These are phyloP conservation scores for Notarius lentiginosus DNA, from an alignment of 2,113 vertebrate species.

Conservation along the genomic window DNA sequence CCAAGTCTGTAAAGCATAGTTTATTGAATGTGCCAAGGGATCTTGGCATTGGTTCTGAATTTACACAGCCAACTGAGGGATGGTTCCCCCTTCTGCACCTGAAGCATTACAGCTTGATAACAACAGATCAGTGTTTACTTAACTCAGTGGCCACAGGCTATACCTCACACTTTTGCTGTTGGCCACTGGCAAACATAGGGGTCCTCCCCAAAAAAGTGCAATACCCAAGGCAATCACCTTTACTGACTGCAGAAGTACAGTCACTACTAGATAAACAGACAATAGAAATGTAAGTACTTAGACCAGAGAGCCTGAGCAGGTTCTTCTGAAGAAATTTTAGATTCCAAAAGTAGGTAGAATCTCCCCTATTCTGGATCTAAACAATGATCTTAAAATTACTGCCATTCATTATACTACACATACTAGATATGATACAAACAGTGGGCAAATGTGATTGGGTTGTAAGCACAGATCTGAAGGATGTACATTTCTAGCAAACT, in stretches of 20 bases:
- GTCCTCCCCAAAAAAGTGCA: not conserved
- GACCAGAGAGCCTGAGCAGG: not conserved
- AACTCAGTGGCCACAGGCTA: not conserved
- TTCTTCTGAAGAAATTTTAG: not conserved
- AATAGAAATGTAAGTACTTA: not conserved
- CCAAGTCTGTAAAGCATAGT: constrained; percentile 4
- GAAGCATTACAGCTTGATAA: not conserved
- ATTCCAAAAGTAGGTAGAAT: not conserved
- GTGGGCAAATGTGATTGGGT: not conserved
- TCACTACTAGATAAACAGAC: not conserved
- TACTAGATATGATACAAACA: not conserved
- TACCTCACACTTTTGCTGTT: not conserved
- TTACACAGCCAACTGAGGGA: not conserved
- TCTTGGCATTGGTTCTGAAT: not conserved
- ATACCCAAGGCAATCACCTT: not conserved
- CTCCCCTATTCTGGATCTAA: not conserved
- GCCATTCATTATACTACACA: not conserved
- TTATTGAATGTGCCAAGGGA: not conserved
- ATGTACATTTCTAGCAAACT: not conserved
- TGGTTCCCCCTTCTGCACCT: not conserved
- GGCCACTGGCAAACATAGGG: not conserved
- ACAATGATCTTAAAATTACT: not conserved
- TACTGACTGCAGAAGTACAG: not conserved
- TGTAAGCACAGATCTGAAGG: not conserved
- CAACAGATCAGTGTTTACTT: not conserved